phyloP scores from a whole-genome alignment of 2,113 vertebrate genomes.

The Apodemus sylvaticus region DNA sequence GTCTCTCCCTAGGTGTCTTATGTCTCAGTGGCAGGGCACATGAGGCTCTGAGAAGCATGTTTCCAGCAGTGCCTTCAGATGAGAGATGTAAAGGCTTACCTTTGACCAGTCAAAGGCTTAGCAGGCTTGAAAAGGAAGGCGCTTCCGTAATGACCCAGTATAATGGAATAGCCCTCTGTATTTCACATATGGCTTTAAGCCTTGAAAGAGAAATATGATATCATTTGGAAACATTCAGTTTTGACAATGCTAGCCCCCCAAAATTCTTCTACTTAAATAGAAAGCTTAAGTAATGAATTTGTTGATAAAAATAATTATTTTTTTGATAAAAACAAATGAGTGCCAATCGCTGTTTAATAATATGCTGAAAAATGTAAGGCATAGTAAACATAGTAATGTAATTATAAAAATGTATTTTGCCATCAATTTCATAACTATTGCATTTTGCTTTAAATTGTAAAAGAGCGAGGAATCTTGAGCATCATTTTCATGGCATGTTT shows the following conservation, averaged over 20 bases:
- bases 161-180: neutral
- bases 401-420: slow-evolving; percentile 45
- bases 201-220: slow-evolving; percentile 17
- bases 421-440: neutral
- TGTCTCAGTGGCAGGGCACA: rapidly evolving
- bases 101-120: neutral
- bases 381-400: slow-evolving; percentile 23
- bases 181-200: neutral
- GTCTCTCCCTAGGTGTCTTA: too few relatives aligned
- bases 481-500: slow-evolving; percentile 37
- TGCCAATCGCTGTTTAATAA: neutral
- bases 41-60: rapidly evolving
- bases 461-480: neutral
- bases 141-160: neutral
- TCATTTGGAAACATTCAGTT: neutral
- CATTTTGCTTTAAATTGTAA: slow-evolving; percentile 39
- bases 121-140: neutral
- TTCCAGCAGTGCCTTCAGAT: neutral
- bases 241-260: neutral
- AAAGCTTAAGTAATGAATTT: slow-evolving; percentile 38
- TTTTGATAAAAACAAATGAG: neutral
- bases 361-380: slow-evolving; percentile 16
- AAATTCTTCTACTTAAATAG: neutral
- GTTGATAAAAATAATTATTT: neutral
- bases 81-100: neutral